Evolutionary conservation across 2,797 vertebrate species (phyloP).

Genomic region (Sciurus carolinensis): DNA sequence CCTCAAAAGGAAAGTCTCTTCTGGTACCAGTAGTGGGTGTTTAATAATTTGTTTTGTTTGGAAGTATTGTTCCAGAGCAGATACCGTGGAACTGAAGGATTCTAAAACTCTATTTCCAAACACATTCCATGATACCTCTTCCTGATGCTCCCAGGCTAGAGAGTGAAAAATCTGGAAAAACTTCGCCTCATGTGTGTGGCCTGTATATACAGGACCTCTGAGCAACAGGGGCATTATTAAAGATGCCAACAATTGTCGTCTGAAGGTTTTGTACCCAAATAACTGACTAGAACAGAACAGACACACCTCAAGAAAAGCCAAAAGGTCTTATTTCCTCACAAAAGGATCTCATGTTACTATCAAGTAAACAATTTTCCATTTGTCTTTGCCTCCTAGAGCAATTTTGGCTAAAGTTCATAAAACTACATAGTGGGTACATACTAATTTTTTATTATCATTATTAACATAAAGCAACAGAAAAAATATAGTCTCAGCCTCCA

Average conservation of each 20-base stretch:
- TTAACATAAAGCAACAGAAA: neutral
- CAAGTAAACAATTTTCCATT: neutral
- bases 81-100: neutral
- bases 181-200: neutral
- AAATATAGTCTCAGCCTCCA: neutral
- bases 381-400: neutral
- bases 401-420: neutral
- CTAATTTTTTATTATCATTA: neutral
- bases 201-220: neutral
- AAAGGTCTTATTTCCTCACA: neutral
- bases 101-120: constrained; percentile 41
- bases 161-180: neutral
- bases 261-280: neutral
- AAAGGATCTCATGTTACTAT: neutral
- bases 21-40: neutral
- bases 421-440: neutral
- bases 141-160: neutral
- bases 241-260: neutral
- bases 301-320: neutral
- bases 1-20: constrained; percentile 24
- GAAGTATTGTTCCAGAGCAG: neutral
- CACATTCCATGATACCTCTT: neutral
- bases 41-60: constrained; percentile 40
- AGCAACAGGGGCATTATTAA: neutral
- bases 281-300: neutral